These are phyloP conservation scores for Zaprionus inermis DNA, from an alignment of 1,140 invertebrate species.

Conservation along the genomic window DNA sequence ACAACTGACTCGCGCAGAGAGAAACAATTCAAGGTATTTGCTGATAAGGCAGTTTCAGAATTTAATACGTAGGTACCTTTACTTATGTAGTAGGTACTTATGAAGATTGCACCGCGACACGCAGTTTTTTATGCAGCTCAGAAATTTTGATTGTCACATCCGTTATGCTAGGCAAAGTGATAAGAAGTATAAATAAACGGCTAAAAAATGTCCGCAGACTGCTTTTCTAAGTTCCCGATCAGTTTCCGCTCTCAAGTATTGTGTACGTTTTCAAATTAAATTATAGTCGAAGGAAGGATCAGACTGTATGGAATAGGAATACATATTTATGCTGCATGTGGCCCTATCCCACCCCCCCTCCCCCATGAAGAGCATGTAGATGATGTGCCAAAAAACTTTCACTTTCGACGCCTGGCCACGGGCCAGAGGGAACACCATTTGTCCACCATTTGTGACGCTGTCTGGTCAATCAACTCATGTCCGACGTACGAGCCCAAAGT, in stretches of 20 bases:
- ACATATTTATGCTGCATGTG: background rate
- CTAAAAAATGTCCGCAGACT: background rate
- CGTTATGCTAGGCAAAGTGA: background rate
- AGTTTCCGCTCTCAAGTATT: too few species aligned
- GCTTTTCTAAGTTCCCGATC: background rate
- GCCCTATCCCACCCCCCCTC: background rate
- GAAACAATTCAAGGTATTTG: slow-evolving; percentile 12
- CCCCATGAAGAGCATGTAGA: background rate
- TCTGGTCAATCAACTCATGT: slow-evolving; percentile 39
- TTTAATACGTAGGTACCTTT: background rate
- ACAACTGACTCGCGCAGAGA: background rate
- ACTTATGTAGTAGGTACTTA: background rate
- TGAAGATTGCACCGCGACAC: background rate
- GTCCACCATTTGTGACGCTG: slow-evolving; percentile 35
- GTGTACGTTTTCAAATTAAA: background rate
- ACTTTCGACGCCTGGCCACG: slow-evolving; percentile 35
- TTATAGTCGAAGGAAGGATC: background rate
- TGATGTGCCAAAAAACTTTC: slow-evolving; percentile 42
- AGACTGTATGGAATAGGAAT: background rate
- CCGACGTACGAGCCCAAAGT: background rate
- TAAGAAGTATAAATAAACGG: background rate
- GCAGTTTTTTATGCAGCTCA: background rate
- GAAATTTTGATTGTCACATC: background rate
- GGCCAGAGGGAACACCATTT: slow-evolving; percentile 24
- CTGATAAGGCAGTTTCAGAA: slow-evolving; percentile 3